Evolutionary conservation across 2,113 vertebrate species (phyloP).

Genomic region (Pollachius pollachius): DNA sequence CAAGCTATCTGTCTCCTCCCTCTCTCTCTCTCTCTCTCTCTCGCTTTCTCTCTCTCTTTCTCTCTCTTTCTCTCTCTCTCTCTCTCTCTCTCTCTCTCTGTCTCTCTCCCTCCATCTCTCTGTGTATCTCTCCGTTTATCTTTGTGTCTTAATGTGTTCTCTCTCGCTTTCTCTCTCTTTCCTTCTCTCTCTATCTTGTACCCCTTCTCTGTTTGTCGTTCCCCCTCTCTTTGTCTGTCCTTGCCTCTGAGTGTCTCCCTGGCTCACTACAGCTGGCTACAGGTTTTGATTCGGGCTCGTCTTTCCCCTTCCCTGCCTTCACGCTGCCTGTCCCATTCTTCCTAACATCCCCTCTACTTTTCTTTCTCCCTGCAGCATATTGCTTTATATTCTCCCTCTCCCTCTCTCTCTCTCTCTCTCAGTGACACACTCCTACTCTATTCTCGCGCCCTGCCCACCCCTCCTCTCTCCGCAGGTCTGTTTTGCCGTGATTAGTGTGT

Average conservation of each 20-base stretch:
- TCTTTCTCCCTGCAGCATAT: background rate
- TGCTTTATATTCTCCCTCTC: background rate
- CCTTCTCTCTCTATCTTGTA: too few relatives aligned
- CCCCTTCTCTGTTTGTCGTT: too few relatives aligned
- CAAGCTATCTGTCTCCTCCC: slow-evolving; percentile 1
- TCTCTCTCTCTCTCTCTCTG: too few relatives aligned
- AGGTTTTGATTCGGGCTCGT: slow-evolving; percentile 48
- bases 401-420: too few relatives aligned
- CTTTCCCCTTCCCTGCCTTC: slow-evolving; percentile 46
- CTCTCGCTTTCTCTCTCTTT: too few relatives aligned
- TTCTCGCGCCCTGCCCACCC: background rate
- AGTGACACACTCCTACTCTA: background rate
- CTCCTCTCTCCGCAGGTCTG: background rate
- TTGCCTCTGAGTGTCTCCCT: too few relatives aligned
- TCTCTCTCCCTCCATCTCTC: too few relatives aligned
- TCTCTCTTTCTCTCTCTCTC: too few relatives aligned
- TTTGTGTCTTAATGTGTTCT: too few relatives aligned
- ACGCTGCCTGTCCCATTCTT: slow-evolving; percentile 25
- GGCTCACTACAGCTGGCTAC: slow-evolving; percentile 45
- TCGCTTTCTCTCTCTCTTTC: background rate
- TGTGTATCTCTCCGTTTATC: too few relatives aligned
- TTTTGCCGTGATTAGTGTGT: slow-evolving; percentile 9
- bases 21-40: too few relatives aligned
- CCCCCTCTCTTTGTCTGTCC: background rate
- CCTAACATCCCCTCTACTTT: slow-evolving; percentile 14